Evolutionary conservation across 2,113 vertebrate genomes (phyloP).

Genomic region (Heterochromis multidens): DNA sequence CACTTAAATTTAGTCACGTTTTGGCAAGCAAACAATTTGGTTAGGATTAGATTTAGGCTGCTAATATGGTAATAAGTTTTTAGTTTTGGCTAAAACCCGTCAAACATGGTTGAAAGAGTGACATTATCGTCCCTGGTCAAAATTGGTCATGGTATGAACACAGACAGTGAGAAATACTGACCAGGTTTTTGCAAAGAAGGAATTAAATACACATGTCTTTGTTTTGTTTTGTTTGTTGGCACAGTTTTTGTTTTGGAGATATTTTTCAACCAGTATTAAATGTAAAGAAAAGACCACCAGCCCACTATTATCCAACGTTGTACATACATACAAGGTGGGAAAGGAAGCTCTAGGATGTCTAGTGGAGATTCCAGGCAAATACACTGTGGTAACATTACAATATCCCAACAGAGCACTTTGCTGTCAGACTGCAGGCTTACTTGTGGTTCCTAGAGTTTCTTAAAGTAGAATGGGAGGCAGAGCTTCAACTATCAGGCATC

Average conservation of each 20-base stretch:
- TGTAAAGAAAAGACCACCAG: background rate
- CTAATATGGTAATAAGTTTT: background rate
- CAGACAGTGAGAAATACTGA: no score
- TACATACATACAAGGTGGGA: background rate
- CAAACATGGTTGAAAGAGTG: background rate
- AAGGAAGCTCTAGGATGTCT: background rate
- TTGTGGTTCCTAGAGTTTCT: no score
- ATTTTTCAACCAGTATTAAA: no score
- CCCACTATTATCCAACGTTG: background rate
- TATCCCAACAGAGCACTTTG: no score
- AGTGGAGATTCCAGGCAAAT: background rate
- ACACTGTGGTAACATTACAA: background rate
- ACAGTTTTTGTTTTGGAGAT: no score
- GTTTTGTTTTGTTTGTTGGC: no score
- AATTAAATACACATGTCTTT: no score
- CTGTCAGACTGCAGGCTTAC: no score
- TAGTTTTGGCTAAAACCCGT: background rate
- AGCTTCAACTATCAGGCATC: no score
- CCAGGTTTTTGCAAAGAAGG: no score
- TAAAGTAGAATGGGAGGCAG: no score
- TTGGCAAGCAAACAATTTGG: background rate
- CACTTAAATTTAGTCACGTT: background rate
- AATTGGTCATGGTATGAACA: no score
- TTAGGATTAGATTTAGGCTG: background rate
- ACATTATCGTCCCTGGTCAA: background rate